Evolutionary conservation across 2,888 invertebrate genomes (phyloP).

Genomic region (Pantelozetes paolii): DNA sequence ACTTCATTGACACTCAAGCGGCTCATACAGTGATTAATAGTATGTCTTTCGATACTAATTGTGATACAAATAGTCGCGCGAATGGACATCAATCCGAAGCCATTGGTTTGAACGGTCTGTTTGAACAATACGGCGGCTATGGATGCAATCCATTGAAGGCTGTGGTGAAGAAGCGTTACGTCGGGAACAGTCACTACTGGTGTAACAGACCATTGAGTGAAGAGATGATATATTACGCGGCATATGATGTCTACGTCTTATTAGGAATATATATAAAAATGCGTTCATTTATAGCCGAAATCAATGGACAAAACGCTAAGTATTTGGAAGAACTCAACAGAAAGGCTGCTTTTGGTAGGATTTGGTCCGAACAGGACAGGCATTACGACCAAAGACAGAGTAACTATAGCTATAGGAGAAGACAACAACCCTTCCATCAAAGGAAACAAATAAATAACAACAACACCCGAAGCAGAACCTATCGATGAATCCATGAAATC

Average conservation of each 20-base stretch:
- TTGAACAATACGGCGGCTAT: slow-evolving; percentile 31
- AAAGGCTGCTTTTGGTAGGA: slow-evolving; percentile 10
- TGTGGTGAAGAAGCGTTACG: slow-evolving; percentile 35
- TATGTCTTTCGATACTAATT: background rate
- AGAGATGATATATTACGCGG: slow-evolving; percentile 85
- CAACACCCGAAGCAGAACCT: background rate
- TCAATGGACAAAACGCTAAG: background rate
- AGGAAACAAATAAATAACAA: background rate
- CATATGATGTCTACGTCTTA: slow-evolving; percentile 82
- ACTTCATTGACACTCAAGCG: slow-evolving; percentile 37
- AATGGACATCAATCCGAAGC: slow-evolving; percentile 20
- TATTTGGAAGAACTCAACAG: slow-evolving; percentile 24
- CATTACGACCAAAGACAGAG: background rate
- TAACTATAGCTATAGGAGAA: background rate
- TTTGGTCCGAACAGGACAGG: slow-evolving; percentile 20
- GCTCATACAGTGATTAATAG: background rate
- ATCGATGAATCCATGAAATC: background rate
- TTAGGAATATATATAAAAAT: slow-evolving; percentile 53
- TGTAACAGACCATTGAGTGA: slow-evolving; percentile 76
- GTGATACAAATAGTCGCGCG: background rate
- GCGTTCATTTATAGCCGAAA: slow-evolving; percentile 10
- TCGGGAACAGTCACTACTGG: slow-evolving; percentile 58
- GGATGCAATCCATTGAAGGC: slow-evolving; percentile 32
- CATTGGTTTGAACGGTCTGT: slow-evolving; percentile 37
- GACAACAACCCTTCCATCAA: slow-evolving; percentile 4